phyloP scores from a whole-genome alignment of 2,888 invertebrate species.

The Mesoligia furuncula region DNA sequence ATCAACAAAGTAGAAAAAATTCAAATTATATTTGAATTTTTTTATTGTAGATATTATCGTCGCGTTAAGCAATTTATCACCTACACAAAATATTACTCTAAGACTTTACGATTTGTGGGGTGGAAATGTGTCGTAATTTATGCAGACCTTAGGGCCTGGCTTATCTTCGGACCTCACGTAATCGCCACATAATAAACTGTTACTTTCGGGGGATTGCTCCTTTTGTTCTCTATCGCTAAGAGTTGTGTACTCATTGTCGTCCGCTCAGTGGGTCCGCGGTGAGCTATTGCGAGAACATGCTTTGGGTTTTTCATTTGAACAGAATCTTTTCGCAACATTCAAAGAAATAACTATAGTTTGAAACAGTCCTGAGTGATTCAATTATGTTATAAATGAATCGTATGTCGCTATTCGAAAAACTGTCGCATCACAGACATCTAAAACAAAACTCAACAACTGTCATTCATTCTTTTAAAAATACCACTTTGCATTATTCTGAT shows the following conservation, averaged over 20 bases:
- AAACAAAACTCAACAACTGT: neutral
- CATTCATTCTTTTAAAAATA: neutral
- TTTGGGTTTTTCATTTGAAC: neutral
- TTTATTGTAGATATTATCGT: neutral
- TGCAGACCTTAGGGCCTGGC: constrained; percentile 59
- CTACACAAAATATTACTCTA: constrained; percentile 40
- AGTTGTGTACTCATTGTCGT: constrained; percentile 45
- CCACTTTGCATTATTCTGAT: neutral
- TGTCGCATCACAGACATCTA: neutral
- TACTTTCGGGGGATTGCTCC: constrained; percentile 41
- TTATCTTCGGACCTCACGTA: constrained; percentile 61
- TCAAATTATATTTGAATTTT: neutral
- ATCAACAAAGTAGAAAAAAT: constrained; percentile 2
- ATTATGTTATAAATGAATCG: neutral
- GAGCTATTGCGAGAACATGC: constrained; percentile 2
- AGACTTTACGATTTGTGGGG: constrained; percentile 55
- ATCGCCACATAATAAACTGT: constrained; percentile 60
- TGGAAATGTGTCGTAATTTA: constrained; percentile 59
- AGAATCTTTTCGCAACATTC: neutral
- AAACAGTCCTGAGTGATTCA: neutral
- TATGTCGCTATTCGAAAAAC: neutral
- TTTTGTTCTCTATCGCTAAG: constrained; percentile 52
- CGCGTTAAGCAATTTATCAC: constrained; percentile 40
- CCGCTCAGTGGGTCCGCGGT: constrained; percentile 5
- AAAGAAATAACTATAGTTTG: neutral